A percentile compares a stretch with the other conserved stretches of the same genome.
These are phyloP conservation scores for Denticeps clupeoides DNA, from an alignment of 2,797 vertebrate species.

Conservation along the genomic window DNA sequence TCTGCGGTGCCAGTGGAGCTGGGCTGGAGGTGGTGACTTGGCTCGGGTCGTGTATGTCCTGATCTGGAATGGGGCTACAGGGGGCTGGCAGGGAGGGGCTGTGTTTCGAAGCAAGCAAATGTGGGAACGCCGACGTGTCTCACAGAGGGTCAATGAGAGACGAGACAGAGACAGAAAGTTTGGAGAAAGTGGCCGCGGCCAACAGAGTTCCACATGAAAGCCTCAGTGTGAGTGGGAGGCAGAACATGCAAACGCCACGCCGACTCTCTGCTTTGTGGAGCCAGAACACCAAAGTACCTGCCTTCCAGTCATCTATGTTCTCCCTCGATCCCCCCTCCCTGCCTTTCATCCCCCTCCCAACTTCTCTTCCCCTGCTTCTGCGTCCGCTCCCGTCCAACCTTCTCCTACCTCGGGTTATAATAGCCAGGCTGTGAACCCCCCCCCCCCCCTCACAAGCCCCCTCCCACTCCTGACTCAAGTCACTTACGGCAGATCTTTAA, in stretches of 20 bases:
- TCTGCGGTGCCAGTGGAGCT: slow-evolving; percentile 5
- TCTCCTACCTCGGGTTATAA: slow-evolving; percentile 58
- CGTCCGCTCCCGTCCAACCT: slow-evolving; percentile 19
- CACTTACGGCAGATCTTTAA: slow-evolving; percentile 44
- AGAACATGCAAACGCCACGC: slow-evolving; percentile 33
- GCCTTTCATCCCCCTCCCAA: slow-evolving; percentile 5
- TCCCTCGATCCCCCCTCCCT: slow-evolving; percentile 30
- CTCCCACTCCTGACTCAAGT: slow-evolving; percentile 25
- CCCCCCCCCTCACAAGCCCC: slow-evolving; percentile 22
- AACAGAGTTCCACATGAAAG: too few species aligned
- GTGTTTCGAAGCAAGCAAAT: too few species aligned
- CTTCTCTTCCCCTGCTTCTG: slow-evolving; percentile 15
- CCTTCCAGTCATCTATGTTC: slow-evolving; percentile 41
- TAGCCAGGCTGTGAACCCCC: slow-evolving; percentile 66
- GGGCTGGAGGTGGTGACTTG: not conserved
- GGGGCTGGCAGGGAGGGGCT: too few species aligned
- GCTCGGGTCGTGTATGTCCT: too few species aligned
- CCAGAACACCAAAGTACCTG: slow-evolving; percentile 31
- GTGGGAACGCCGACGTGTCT: too few species aligned
- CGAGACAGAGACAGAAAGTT: too few species aligned
- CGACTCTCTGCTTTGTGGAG: slow-evolving; percentile 19
- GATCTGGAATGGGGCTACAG: too few species aligned
- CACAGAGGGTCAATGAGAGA: too few species aligned
- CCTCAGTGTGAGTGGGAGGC: too few species aligned
- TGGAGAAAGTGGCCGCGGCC: too few species aligned